A percentile compares a stretch with the other conserved stretches of the same genome.
Evolutionary conservation across 2,888 invertebrate genomes (phyloP).

Genomic region (Catocala nupta): DNA sequence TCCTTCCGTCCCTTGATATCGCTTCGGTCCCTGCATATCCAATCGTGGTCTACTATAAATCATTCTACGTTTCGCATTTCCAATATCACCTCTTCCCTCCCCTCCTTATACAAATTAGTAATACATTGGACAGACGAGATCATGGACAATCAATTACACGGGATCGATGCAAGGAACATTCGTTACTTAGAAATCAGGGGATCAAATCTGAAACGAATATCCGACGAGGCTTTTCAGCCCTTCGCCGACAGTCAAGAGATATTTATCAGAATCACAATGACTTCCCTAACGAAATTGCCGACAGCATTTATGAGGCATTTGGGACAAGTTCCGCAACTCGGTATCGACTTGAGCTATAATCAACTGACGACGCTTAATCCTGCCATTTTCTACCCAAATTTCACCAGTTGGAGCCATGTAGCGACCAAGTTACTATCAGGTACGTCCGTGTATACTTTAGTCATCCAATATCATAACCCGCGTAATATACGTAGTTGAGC

Average conservation of each 20-base stretch:
- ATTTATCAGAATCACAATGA: constrained; percentile 92
- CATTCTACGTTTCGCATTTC: constrained; percentile 90
- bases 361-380: constrained; percentile 93
- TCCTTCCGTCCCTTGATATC: constrained; percentile 91
- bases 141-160: constrained; percentile 92
- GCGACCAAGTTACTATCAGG: constrained; percentile 95
- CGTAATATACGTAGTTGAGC: constrained; percentile 14
- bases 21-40: constrained; percentile 90
- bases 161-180: constrained; percentile 93
- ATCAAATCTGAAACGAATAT: constrained; percentile 90
- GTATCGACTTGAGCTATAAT: constrained; percentile 94
- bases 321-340: constrained; percentile 92
- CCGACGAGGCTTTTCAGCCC: constrained; percentile 92
- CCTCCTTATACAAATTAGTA: constrained; percentile 91
- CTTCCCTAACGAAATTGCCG: constrained; percentile 93
- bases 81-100: constrained; percentile 90
- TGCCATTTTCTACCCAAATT: constrained; percentile 95
- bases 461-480: constrained; percentile 20
- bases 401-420: constrained; percentile 94
- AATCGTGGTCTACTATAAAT: constrained; percentile 92
- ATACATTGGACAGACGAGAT: constrained; percentile 92
- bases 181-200: constrained; percentile 94
- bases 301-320: constrained; percentile 92
- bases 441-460: constrained; percentile 67
- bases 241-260: constrained; percentile 92